Evolutionary conservation across 2,888 invertebrate genomes (phyloP).

Genomic region (Ecliptopera silaceata): DNA sequence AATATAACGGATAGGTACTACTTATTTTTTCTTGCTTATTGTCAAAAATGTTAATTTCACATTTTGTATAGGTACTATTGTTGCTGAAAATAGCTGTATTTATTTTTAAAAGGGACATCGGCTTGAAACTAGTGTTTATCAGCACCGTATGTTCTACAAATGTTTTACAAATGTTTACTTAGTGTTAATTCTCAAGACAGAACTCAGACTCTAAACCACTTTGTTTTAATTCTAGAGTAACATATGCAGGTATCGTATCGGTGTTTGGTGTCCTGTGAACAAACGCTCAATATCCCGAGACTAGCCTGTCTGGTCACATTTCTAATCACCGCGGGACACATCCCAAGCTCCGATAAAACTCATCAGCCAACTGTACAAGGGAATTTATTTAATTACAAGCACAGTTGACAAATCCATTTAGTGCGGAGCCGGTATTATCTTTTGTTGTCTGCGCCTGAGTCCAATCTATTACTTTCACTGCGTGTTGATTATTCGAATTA

Average conservation of each 20-base stretch:
- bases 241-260: slow-evolving; percentile 12
- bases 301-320: slow-evolving; percentile 25
- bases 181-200: neutral
- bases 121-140: too few relatives aligned
- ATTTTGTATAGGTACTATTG: too few relatives aligned
- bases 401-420: slow-evolving; percentile 79
- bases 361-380: slow-evolving; percentile 51
- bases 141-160: too few relatives aligned
- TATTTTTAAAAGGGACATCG: too few relatives aligned
- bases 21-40: too few relatives aligned
- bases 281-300: slow-evolving; percentile 22
- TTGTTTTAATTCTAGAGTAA: neutral
- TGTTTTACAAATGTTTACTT: too few relatives aligned
- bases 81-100: too few relatives aligned
- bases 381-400: slow-evolving; percentile 77
- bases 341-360: slow-evolving; percentile 44
- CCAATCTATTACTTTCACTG: slow-evolving; percentile 75
- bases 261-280: too few relatives aligned
- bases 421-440: slow-evolving; percentile 69
- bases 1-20: too few relatives aligned
- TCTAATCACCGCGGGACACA: slow-evolving; percentile 28
- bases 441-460: slow-evolving; percentile 74
- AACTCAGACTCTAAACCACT: slow-evolving; percentile 8
- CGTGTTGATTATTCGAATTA: slow-evolving; percentile 62
- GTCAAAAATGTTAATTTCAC: too few relatives aligned